Percentiles rank a stretch among this genome's conserved stretches.
Evolutionary conservation across 2,797 vertebrate species (phyloP).

Genomic region (Chloroceryle inda): DNA sequence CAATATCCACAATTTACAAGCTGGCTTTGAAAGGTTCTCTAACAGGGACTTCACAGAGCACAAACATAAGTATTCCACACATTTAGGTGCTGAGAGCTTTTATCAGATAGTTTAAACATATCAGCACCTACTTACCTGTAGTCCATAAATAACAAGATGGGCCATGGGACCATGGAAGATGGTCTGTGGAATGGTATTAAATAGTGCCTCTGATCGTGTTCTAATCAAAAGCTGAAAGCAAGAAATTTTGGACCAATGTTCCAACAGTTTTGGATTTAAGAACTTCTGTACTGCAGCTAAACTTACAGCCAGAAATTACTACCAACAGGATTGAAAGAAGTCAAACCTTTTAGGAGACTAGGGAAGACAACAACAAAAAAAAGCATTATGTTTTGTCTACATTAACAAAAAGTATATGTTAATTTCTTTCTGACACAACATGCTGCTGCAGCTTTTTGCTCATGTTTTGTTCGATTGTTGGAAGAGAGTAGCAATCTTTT

Average conservation of each 20-base stretch:
- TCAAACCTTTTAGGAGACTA: background rate
- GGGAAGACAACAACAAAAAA: background rate
- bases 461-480: background rate
- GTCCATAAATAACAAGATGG: background rate
- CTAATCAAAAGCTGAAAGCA: background rate
- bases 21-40: background rate
- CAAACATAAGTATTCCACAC: background rate
- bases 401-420: background rate
- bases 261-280: background rate
- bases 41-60: background rate
- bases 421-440: background rate
- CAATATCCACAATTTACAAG: background rate
- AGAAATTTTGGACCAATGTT: background rate
- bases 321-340: background rate
- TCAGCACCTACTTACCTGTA: background rate
- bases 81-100: background rate
- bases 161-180: background rate
- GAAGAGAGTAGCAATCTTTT: fast-evolving
- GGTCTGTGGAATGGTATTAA: background rate
- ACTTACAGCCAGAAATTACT: background rate
- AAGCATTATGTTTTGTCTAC: background rate
- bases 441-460: background rate
- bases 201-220: background rate
- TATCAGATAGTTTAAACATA: background rate
- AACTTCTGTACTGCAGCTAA: background rate